Conservation (phyloP, 2,113 vertebrate species). For the Istiophorus platypterus region DNA sequence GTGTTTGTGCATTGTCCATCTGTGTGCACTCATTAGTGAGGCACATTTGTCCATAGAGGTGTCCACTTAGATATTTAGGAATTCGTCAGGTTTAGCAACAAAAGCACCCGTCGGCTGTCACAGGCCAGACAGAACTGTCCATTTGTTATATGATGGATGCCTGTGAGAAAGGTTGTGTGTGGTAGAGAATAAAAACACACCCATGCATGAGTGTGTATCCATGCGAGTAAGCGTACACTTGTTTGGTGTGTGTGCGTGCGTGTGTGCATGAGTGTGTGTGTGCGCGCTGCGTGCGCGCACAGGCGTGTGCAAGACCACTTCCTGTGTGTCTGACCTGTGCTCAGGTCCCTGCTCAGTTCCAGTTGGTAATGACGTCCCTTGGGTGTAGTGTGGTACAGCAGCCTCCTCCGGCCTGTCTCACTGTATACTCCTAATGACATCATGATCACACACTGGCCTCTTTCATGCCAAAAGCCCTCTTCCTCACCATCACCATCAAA, state of each 20-base stretch:
- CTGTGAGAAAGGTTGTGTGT: conserved; percentile 37
- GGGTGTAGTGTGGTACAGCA: conserved; percentile 71
- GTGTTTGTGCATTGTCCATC: conserved; percentile 62
- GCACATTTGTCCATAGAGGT: conserved; percentile 76
- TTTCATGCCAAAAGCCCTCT: conserved; percentile 79
- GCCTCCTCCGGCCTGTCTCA: conserved; percentile 78
- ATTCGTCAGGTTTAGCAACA: conserved; percentile 74
- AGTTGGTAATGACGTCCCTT: conserved; percentile 83
- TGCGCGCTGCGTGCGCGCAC: conserved; percentile 20
- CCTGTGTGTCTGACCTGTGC: conserved; percentile 78
- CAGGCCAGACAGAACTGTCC: conserved; percentile 70
- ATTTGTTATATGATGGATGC: conserved; percentile 75
- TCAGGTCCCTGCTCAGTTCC: conserved; percentile 75
- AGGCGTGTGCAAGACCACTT: conserved; percentile 42
- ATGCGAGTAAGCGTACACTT: conserved; percentile 19
- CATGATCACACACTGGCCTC: conserved; percentile 79
- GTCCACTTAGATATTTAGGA: conserved; percentile 76
- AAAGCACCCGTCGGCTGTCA: conserved; percentile 69
- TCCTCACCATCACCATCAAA: conserved; percentile 73
- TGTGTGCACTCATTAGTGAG: conserved; percentile 76
- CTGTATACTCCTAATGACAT: conserved; percentile 83
- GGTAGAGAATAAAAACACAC: conserved; percentile 9
- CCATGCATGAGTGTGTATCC: conserved; percentile 3
- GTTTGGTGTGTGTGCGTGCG: conserved; percentile 52
- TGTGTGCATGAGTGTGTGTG: conserved; percentile 53